Conservation (phyloP, 2,888 invertebrate species). For the Liopterus haemorrhoidalis region DNA sequence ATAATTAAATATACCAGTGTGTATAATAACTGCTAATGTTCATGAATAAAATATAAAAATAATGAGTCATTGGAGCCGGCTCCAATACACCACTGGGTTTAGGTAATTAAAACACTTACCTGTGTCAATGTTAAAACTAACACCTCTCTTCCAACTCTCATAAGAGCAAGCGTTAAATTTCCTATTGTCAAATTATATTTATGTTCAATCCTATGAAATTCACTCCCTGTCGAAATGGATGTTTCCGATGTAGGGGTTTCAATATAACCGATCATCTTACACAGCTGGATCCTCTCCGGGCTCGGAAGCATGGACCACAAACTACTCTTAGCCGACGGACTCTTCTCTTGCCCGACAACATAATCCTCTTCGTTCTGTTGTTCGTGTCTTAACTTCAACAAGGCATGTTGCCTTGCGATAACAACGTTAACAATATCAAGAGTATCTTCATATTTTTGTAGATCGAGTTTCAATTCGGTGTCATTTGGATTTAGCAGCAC, state of each 20-base stretch:
- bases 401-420: slow-evolving; percentile 70
- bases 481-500: slow-evolving; percentile 65
- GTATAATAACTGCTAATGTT: too few species aligned
- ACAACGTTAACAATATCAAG: slow-evolving; percentile 69
- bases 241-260: slow-evolving; percentile 12
- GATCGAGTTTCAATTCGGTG: slow-evolving; percentile 64
- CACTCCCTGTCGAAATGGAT: too few species aligned
- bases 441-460: slow-evolving; percentile 69
- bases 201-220: slow-evolving; percentile 55
- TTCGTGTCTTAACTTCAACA: slow-evolving; percentile 14
- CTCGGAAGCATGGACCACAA: slow-evolving; percentile 45
- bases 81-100: not conserved
- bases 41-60: too few species aligned
- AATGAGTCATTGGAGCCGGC: not conserved
- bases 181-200: slow-evolving; percentile 70
- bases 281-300: slow-evolving; percentile 42
- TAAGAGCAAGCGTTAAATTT: slow-evolving; percentile 62
- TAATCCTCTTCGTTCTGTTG: slow-evolving; percentile 30
- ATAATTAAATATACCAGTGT: too few species aligned
- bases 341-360: slow-evolving; percentile 57
- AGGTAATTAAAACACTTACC: slow-evolving; percentile 43
- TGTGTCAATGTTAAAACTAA: slow-evolving; percentile 67
- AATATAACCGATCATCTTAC: slow-evolving; percentile 42
- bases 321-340: slow-evolving; percentile 54
- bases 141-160: slow-evolving; percentile 60